Evolutionary conservation across 2,888 invertebrate genomes (phyloP).

Genomic region (Hydrotaea diabolus): DNA sequence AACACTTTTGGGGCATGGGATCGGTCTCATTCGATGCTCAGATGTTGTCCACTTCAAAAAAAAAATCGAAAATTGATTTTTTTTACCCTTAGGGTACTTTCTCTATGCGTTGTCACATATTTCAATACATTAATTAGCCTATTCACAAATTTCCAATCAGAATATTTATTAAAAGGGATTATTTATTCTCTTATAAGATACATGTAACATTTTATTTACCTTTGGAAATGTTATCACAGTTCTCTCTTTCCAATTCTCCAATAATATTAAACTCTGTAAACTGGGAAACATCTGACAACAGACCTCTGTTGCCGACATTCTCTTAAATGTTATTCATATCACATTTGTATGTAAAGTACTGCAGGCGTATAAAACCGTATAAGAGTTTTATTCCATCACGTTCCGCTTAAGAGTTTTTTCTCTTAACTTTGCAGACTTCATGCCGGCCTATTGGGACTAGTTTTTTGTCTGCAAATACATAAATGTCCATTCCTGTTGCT

Average conservation of each 20-base stretch:
- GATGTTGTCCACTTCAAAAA: no score
- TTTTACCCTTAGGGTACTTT: no score
- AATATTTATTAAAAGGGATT: no score
- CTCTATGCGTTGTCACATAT: no score
- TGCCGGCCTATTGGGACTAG: not conserved
- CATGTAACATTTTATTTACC: no score
- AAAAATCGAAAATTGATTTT: no score
- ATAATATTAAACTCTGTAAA: not conserved
- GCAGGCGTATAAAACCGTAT: constrained; percentile 60
- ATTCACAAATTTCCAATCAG: no score
- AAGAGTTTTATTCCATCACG: constrained; percentile 70
- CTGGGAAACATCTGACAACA: not conserved
- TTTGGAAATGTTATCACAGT: not conserved
- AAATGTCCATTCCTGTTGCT: not conserved
- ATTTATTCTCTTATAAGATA: no score
- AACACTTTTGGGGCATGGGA: no score
- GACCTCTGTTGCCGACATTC: not conserved
- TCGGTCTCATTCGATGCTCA: no score
- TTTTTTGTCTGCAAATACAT: not conserved
- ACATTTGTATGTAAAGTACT: not conserved
- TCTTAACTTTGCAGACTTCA: not conserved
- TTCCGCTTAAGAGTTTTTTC: constrained; percentile 18
- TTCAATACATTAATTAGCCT: no score
- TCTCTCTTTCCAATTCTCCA: not conserved
- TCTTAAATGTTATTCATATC: not conserved